These are phyloP conservation scores for Cepaea nemoralis DNA, from an alignment of 1,140 invertebrate genomes.

Conservation along the genomic window DNA sequence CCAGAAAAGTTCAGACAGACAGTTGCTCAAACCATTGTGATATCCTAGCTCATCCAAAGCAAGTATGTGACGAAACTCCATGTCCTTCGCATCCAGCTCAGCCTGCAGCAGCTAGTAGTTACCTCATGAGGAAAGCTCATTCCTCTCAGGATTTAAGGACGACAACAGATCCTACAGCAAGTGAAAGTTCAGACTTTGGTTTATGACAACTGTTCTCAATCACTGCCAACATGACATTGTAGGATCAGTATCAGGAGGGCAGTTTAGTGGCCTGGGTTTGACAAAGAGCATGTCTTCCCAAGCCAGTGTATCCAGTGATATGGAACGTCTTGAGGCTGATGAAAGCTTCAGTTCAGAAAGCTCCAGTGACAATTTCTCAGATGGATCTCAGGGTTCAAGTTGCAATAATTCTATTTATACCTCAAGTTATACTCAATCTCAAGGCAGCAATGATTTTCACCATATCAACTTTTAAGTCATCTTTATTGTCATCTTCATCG, in stretches of 20 bases:
- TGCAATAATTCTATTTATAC: conserved; percentile 4
- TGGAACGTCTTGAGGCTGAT: neutral
- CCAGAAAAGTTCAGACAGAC: neutral
- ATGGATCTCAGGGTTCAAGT: conserved; percentile 4
- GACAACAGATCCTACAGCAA: neutral
- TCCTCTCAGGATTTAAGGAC: neutral
- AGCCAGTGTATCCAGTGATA: neutral
- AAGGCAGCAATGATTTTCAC: conserved; percentile 1
- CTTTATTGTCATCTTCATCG: neutral
- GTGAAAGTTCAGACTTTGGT: neutral
- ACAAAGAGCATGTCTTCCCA: neutral
- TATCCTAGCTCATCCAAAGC: neutral
- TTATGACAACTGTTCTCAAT: neutral
- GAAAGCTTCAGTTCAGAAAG: neutral
- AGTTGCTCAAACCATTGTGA: conserved; percentile 7
- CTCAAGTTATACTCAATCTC: neutral
- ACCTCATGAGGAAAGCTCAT: neutral
- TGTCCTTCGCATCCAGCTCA: neutral
- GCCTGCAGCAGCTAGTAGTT: neutral
- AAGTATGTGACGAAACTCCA: neutral
- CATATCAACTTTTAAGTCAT: neutral
- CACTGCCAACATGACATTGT: neutral
- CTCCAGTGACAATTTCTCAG: neutral
- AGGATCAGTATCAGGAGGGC: neutral
- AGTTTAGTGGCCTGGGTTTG: neutral